These are phyloP conservation scores for Drosophila watanabei DNA, from an alignment of 1,140 invertebrate species.

Conservation along the genomic window DNA sequence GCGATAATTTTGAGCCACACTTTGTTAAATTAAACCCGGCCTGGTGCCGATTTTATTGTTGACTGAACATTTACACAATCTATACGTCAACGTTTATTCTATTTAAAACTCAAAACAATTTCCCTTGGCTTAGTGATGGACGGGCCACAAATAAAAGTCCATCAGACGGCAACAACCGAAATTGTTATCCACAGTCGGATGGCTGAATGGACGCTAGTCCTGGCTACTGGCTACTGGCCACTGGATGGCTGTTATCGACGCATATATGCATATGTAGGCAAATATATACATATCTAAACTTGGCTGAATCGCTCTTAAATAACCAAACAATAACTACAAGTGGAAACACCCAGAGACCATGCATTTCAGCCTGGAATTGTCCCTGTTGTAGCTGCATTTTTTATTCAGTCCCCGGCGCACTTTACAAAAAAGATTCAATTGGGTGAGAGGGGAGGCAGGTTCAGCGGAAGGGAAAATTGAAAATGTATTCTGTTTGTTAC, in stretches of 20 bases:
- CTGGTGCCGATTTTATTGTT: constrained; percentile 64
- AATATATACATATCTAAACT: constrained; percentile 78
- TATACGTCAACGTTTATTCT: constrained; percentile 80
- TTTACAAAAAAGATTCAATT: constrained; percentile 26
- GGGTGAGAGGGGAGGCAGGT: constrained; percentile 1
- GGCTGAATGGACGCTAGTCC: constrained; percentile 22
- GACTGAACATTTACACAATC: constrained; percentile 78
- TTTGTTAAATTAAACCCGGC: constrained; percentile 49
- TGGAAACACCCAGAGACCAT: constrained; percentile 33
- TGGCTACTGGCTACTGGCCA: constrained; percentile 12
- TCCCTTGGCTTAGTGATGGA: constrained; percentile 63
- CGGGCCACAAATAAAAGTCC: constrained; percentile 56
- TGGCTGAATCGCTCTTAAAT: constrained; percentile 81
- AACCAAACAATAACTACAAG: constrained; percentile 79
- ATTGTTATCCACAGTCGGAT: constrained; percentile 70
- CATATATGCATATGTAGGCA: constrained; percentile 40
- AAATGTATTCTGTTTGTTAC: constrained; percentile 36
- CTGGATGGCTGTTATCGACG: constrained; percentile 47
- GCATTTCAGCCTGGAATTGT: constrained; percentile 31
- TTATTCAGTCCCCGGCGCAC: constrained; percentile 34
- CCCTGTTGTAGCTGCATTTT: constrained; percentile 37
- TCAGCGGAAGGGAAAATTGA: constrained; percentile 4
- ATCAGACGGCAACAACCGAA: constrained; percentile 70
- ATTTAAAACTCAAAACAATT: constrained; percentile 82
- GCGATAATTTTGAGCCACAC: constrained; percentile 70